Percentiles rank a stretch among this genome's conserved stretches.
Evolutionary conservation across 1,140 invertebrate species (phyloP).

Genomic region (Drosophila kepulauana): DNA sequence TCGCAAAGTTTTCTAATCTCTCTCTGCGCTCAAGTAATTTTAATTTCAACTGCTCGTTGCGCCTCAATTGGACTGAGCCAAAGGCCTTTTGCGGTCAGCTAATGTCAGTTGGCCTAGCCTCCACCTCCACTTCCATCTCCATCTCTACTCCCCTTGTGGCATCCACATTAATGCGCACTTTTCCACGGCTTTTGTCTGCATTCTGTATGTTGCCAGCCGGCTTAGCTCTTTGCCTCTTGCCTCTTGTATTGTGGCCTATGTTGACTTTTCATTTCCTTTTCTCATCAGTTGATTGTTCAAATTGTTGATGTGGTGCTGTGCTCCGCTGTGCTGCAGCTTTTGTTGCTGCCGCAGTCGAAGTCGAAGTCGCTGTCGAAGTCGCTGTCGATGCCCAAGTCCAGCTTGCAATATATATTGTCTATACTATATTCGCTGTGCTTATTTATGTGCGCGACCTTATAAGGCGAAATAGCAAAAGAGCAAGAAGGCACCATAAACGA

Average conservation of each 20-base stretch:
- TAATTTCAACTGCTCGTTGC: slow-evolving; percentile 58
- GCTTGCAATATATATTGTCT: slow-evolving; percentile 47
- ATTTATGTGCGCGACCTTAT: slow-evolving; percentile 80
- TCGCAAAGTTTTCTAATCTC: slow-evolving; percentile 44
- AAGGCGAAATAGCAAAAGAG: slow-evolving; percentile 72
- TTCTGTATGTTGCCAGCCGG: slow-evolving; percentile 1
- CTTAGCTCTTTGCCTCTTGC: not conserved
- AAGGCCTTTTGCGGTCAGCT: slow-evolving; percentile 61
- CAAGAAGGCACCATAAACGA: slow-evolving; percentile 51
- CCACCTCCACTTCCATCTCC: not conserved
- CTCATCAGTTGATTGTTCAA: slow-evolving; percentile 80
- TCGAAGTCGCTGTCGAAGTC: slow-evolving; percentile 38
- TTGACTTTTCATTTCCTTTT: slow-evolving; percentile 83
- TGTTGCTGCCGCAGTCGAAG: slow-evolving; percentile 42
- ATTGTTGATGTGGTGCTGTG: slow-evolving; percentile 66
- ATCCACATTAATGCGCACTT: slow-evolving; percentile 29
- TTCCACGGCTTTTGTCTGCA: slow-evolving; percentile 50
- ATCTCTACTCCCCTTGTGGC: not conserved
- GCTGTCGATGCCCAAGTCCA: slow-evolving; percentile 24
- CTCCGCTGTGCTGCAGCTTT: slow-evolving; percentile 28
- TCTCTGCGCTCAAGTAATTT: slow-evolving; percentile 57
- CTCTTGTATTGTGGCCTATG: slow-evolving; percentile 67
- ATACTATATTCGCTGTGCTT: slow-evolving; percentile 62
- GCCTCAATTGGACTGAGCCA: slow-evolving; percentile 46
- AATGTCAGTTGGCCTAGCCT: slow-evolving; percentile 31